Conservation (phyloP, 2,888 invertebrate genomes). For the Drosophila borealis region DNA sequence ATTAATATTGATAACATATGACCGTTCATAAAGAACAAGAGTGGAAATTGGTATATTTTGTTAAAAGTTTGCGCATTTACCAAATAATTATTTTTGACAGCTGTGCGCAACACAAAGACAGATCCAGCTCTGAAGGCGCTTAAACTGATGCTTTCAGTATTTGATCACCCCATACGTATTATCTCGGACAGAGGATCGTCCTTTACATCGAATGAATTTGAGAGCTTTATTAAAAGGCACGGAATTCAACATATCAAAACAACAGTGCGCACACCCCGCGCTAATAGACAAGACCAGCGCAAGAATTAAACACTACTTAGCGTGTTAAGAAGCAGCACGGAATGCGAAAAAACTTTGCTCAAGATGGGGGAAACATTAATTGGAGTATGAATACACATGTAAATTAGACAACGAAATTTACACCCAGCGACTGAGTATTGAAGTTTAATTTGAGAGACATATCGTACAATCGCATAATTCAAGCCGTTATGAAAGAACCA, state of each 20-base stretch:
- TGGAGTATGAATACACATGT: slow-evolving; percentile 6
- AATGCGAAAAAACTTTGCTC: neutral
- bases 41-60: no score
- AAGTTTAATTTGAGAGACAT: neutral
- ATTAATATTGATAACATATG: no score
- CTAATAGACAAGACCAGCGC: neutral
- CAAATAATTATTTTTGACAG: no score
- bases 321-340: neutral
- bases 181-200: slow-evolving; percentile 4
- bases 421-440: neutral
- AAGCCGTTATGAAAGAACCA: neutral
- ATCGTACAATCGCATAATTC: neutral
- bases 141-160: neutral
- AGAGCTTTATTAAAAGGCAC: neutral
- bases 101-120: no score
- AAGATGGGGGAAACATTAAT: neutral
- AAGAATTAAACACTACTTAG: slow-evolving; percentile 4
- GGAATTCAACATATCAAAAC: slow-evolving; percentile 2
- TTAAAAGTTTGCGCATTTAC: no score
- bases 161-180: slow-evolving; percentile 3
- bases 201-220: slow-evolving; percentile 5
- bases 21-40: no score
- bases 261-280: neutral
- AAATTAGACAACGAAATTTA: neutral
- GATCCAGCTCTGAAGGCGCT: neutral